These are phyloP conservation scores for Gasteruption jaculator DNA, from an alignment of 2,888 invertebrate species.

Conservation along the genomic window DNA sequence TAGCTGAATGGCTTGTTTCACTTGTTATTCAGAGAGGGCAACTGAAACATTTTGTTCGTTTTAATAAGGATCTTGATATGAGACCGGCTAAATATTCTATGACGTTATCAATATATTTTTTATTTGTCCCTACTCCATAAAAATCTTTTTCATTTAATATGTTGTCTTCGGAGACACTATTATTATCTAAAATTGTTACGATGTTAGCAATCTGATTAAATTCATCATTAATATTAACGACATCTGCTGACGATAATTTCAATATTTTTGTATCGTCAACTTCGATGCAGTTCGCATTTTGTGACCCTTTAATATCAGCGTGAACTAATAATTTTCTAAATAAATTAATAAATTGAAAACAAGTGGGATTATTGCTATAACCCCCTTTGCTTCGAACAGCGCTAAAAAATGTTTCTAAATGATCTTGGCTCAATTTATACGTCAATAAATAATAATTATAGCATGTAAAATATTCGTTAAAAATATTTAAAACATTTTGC, in stretches of 20 bases:
- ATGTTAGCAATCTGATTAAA: too few species aligned
- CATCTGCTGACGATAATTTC: too few species aligned
- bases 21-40: conserved; percentile 10
- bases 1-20: conserved; percentile 6
- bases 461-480: not conserved
- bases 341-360: conserved; percentile 6
- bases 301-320: too few species aligned
- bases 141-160: conserved; percentile 5
- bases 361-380: conserved; percentile 20
- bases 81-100: conserved; percentile 20
- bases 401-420: too few species aligned
- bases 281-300: too few species aligned
- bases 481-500: conserved; percentile 2
- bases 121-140: conserved; percentile 5
- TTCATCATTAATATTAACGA: too few species aligned
- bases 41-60: conserved; percentile 13
- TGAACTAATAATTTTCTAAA: conserved; percentile 10
- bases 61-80: conserved; percentile 14
- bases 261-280: too few species aligned
- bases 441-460: conserved; percentile 14
- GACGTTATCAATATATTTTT: conserved; percentile 9
- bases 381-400: conserved; percentile 18
- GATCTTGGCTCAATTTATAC: conserved; percentile 22
- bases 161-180: conserved; percentile 1
- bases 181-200: not conserved